Conservation (phyloP, 37 sponge, comb jelly and placozoan species). For the Crambe crambe region DNA sequence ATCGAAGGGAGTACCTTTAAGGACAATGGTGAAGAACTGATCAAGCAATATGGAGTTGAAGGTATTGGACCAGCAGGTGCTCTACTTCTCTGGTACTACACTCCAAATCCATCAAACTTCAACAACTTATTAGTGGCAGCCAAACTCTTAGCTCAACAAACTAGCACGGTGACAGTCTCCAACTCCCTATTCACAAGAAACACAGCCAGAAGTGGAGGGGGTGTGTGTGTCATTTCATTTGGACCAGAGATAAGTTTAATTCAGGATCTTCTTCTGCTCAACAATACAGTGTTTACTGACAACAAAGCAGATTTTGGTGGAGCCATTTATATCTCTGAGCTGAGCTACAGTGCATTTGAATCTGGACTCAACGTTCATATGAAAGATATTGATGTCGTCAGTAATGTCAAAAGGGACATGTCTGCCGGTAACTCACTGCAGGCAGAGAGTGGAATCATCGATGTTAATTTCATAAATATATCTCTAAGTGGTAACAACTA, state of each 20-base stretch:
- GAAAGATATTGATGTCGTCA: background rate
- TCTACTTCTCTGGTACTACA: background rate
- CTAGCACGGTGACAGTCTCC: background rate
- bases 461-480: conserved; percentile 1
- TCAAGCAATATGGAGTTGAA: background rate
- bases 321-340: conserved; percentile 18
- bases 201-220: conserved; percentile 1
- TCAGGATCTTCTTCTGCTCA: conserved; percentile 12
- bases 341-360: conserved; percentile 31
- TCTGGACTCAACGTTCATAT: conserved; percentile 10
- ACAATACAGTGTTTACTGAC: conserved; percentile 7
- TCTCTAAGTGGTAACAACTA: conserved; percentile 5
- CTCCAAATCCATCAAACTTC: background rate
- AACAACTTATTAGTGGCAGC: background rate
- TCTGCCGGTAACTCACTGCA: background rate
- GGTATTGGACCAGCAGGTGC: conserved; percentile 1
- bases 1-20: conserved; percentile 24
- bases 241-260: conserved; percentile 7
- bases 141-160: background rate
- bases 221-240: conserved; percentile 13
- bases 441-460: background rate
- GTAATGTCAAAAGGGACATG: background rate
- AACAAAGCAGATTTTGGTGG: conserved; percentile 20
- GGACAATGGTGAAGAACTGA: conserved; percentile 5
- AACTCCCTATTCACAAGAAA: background rate